Conservation (phyloP, 2,888 invertebrate genomes). For the Troides helena region DNA sequence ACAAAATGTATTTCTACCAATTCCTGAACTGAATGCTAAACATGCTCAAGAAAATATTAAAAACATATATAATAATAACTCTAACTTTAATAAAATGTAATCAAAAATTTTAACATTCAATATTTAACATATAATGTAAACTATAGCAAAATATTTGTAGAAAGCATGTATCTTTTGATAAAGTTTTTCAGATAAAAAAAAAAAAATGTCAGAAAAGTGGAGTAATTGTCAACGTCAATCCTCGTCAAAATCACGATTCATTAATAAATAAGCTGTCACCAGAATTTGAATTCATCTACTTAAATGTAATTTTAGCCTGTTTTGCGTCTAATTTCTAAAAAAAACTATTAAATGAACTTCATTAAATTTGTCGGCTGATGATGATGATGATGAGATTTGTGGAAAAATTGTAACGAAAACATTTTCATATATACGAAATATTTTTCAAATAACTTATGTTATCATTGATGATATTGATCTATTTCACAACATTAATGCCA, state of each 20-base stretch:
- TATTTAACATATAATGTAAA: too few relatives aligned
- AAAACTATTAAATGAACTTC: not conserved
- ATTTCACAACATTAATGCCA: constrained; percentile 3
- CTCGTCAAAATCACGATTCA: not conserved
- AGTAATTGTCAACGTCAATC: not conserved
- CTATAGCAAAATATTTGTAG: too few relatives aligned
- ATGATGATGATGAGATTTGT: not conserved
- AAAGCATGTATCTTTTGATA: too few relatives aligned
- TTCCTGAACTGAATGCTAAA: too few relatives aligned
- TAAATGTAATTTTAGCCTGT: not conserved
- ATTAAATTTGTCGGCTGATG: not conserved
- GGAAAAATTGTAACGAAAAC: too few relatives aligned
- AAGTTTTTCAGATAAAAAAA: too few relatives aligned
- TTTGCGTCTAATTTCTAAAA: not conserved
- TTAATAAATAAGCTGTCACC: not conserved
- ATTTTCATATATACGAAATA: not conserved
- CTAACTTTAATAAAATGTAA: too few relatives aligned
- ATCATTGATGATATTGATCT: constrained; percentile 2
- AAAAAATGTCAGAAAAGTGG: too few relatives aligned
- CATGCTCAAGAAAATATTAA: too few relatives aligned
- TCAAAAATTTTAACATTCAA: too few relatives aligned
- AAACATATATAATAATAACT: too few relatives aligned
- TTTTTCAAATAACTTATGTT: not conserved
- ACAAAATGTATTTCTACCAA: too few relatives aligned
- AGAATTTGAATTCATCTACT: not conserved